Percentiles rank a stretch among this genome's conserved stretches.
These are phyloP conservation scores for Platerodrilus igneus DNA, from an alignment of 2,888 invertebrate genomes.

Conservation along the genomic window DNA sequence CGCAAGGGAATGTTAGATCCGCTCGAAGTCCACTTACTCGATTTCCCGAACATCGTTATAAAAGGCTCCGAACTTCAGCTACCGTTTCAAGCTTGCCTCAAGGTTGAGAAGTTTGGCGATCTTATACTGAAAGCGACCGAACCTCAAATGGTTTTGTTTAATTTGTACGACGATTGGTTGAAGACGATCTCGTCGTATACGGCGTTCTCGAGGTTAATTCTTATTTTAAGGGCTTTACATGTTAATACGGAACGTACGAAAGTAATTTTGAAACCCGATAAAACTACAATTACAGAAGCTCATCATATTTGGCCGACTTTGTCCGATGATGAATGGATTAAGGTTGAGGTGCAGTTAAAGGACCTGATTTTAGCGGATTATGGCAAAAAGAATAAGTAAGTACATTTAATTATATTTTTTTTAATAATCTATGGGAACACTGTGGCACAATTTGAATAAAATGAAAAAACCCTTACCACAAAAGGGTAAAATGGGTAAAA, in stretches of 20 bases:
- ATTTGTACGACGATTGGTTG: conserved; percentile 98
- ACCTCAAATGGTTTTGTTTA: conserved; percentile 99
- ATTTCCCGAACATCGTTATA: conserved; percentile 99
- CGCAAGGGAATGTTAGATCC: conserved; percentile 99
- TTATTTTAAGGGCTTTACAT: conserved; percentile 93
- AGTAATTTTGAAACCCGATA: conserved; percentile 96
- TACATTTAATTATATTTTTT: conserved; percentile 19
- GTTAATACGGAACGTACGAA: conserved; percentile 99
- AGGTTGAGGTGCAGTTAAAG: conserved; percentile 96
- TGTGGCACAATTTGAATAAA: too few relatives aligned
- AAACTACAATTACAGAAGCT: conserved; percentile 97
- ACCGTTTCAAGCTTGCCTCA: conserved; percentile 98
- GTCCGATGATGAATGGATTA: conserved; percentile 98
- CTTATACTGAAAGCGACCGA: conserved; percentile 98
- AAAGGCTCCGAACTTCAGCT: conserved; percentile 98
- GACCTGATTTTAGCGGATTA: conserved; percentile 98
- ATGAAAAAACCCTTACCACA: too few relatives aligned
- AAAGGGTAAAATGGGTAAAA: too few relatives aligned
- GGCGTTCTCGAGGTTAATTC: conserved; percentile 94
- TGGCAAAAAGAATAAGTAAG: conserved; percentile 97
- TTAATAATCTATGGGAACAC: too few relatives aligned
- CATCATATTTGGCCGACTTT: conserved; percentile 99
- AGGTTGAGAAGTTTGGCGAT: conserved; percentile 99
- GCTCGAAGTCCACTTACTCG: conserved; percentile 97
- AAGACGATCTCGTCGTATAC: conserved; percentile 99